These are phyloP conservation scores for Centruroides vittatus DNA, from an alignment of 1,140 invertebrate species.

Conservation along the genomic window DNA sequence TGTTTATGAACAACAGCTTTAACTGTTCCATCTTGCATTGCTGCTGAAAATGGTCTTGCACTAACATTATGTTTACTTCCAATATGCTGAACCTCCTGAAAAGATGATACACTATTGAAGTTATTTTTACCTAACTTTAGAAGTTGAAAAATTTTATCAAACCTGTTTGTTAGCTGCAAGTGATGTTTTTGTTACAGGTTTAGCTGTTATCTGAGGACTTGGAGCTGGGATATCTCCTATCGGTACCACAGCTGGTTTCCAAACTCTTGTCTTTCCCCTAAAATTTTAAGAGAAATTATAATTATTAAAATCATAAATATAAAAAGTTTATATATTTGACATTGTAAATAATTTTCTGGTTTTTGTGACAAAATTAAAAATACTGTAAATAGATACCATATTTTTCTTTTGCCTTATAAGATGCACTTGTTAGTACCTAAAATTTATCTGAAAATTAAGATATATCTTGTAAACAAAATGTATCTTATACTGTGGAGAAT, in stretches of 20 bases:
- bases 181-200: constrained; percentile 73
- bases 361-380: too few species aligned
- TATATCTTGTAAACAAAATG: too few species aligned
- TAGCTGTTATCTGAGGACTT: constrained; percentile 29
- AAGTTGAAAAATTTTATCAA: constrained; percentile 1
- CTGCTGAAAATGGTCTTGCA: constrained; percentile 55
- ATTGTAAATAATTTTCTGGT: too few species aligned
- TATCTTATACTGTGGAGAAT: too few species aligned
- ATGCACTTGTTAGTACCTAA: too few species aligned
- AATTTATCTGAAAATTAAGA: too few species aligned
- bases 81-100: constrained; percentile 32
- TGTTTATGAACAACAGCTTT: constrained; percentile 81
- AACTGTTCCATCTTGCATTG: neutral
- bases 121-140: too few species aligned
- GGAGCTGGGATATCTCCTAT: constrained; percentile 33
- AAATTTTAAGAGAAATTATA: too few species aligned
- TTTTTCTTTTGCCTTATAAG: too few species aligned
- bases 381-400: too few species aligned
- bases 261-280: constrained; percentile 17
- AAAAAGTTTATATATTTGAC: too few species aligned
- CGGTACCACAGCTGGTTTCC: constrained; percentile 20
- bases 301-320: too few species aligned
- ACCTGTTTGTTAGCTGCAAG: constrained; percentile 55
- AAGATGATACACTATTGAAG: neutral
- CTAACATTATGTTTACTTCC: constrained; percentile 72